phyloP scores from a whole-genome alignment of 1,140 invertebrate species.

The Trigoniulus corallinus region DNA sequence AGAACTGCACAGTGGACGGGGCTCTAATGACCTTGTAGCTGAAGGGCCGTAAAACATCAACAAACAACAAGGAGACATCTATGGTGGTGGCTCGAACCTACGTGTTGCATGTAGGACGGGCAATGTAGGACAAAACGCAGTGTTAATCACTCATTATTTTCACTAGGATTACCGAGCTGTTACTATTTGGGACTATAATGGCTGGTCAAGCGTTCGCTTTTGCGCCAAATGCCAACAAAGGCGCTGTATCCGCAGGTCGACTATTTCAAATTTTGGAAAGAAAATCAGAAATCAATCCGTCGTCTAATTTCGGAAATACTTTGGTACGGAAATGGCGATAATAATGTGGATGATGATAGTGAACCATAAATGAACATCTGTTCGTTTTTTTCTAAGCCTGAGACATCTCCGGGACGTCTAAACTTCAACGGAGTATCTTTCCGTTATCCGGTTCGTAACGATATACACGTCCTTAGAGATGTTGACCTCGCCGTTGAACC shows the following conservation, averaged over 20 bases:
- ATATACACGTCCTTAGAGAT: background rate
- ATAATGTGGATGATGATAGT: background rate
- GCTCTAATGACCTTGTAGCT: too few species aligned
- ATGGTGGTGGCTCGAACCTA: too few species aligned
- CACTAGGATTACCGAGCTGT: constrained; percentile 56
- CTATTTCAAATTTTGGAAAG: background rate
- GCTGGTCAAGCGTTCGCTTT: constrained; percentile 67
- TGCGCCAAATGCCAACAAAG: constrained; percentile 73
- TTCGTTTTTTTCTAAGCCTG: background rate
- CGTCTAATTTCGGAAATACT: constrained; percentile 16
- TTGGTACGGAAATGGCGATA: constrained; percentile 12
- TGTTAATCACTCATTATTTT: constrained; percentile 18
- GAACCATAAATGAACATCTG: background rate
- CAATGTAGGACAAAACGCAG: constrained; percentile 69
- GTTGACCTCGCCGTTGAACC: constrained; percentile 23
- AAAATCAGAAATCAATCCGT: constrained; percentile 5
- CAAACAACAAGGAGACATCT: too few species aligned
- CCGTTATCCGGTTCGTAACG: background rate
- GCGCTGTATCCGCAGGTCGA: constrained; percentile 51
- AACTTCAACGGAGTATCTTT: background rate
- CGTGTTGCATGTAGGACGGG: too few species aligned
- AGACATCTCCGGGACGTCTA: background rate
- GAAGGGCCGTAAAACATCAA: too few species aligned
- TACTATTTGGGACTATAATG: constrained; percentile 76
- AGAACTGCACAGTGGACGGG: too few species aligned